Evolutionary conservation across 2,888 invertebrate genomes (phyloP).

Genomic region (Ectemnius cavifrons): DNA sequence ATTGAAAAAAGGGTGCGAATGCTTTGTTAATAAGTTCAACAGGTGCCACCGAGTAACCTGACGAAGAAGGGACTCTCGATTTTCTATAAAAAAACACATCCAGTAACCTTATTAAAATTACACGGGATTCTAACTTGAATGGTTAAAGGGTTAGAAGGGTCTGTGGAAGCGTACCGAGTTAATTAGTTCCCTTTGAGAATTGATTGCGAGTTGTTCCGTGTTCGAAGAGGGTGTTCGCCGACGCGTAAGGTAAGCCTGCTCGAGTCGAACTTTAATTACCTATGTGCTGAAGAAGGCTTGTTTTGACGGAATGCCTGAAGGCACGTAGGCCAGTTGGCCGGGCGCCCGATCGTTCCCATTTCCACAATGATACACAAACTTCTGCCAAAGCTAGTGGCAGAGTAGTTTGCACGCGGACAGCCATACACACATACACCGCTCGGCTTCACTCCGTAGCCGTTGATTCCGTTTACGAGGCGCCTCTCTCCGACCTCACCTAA

Average conservation of each 20-base stretch:
- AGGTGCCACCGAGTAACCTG: slow-evolving; percentile 42
- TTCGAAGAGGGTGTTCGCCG: slow-evolving; percentile 7
- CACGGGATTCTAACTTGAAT: too few relatives aligned
- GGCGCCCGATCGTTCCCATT: background rate
- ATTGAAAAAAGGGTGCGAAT: slow-evolving; percentile 9
- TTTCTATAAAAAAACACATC: too few relatives aligned
- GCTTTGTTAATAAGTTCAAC: slow-evolving; percentile 60
- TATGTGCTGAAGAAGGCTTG: slow-evolving; percentile 30
- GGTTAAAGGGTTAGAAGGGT: too few relatives aligned
- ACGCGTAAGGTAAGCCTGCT: slow-evolving; percentile 33
- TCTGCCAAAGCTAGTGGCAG: background rate
- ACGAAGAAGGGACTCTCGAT: too few relatives aligned
- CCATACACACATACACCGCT: background rate
- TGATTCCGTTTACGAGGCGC: background rate
- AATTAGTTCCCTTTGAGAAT: too few relatives aligned
- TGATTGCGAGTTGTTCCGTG: too few relatives aligned
- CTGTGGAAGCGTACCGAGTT: background rate
- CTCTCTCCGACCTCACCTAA: background rate
- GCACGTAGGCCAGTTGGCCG: slow-evolving; percentile 1
- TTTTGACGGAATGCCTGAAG: slow-evolving; percentile 36
- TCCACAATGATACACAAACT: slow-evolving; percentile 6
- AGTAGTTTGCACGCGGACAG: background rate
- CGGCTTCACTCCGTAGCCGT: background rate
- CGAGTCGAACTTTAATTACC: slow-evolving; percentile 47
- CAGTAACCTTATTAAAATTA: too few relatives aligned